Conservation (phyloP, 1,140 invertebrate species). For the Caenorhabditis latens region DNA sequence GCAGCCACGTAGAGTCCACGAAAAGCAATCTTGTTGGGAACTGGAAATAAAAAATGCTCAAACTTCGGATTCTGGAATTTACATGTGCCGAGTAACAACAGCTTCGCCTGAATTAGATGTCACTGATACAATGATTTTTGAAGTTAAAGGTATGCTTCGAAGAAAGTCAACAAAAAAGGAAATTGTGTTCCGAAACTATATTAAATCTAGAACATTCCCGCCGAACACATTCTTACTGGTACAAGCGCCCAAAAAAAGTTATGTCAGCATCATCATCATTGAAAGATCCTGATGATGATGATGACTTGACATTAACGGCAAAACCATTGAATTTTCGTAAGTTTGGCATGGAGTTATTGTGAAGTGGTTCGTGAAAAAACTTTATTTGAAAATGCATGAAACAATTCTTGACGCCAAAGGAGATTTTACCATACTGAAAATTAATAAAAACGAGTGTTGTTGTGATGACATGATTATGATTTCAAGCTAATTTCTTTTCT, state of each 20-base stretch:
- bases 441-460: too few relatives aligned
- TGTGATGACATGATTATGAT: too few relatives aligned
- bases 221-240: conserved; percentile 27
- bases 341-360: conserved; percentile 36
- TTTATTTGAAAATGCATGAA: not conserved
- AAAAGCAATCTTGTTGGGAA: conserved; percentile 65
- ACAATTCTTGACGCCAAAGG: not conserved
- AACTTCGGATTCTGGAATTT: conserved; percentile 67
- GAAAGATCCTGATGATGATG: conserved; percentile 19
- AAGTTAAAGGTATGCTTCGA: conserved; percentile 73
- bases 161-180: not conserved
- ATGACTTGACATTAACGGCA: too few relatives aligned
- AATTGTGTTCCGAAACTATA: not conserved
- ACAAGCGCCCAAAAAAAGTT: conserved; percentile 37
- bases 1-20: conserved; percentile 35
- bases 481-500: too few relatives aligned
- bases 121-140: conserved; percentile 73
- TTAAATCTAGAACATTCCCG: conserved; percentile 15
- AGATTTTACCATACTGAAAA: too few relatives aligned
- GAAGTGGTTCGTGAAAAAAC: not conserved
- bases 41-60: conserved; percentile 69
- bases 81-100: conserved; percentile 73
- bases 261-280: conserved; percentile 18
- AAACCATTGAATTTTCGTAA: not conserved
- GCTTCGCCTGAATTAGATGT: conserved; percentile 65